Evolutionary conservation across 2,113 vertebrate species (phyloP).

Genomic region (Pygathrix nemaeus): DNA sequence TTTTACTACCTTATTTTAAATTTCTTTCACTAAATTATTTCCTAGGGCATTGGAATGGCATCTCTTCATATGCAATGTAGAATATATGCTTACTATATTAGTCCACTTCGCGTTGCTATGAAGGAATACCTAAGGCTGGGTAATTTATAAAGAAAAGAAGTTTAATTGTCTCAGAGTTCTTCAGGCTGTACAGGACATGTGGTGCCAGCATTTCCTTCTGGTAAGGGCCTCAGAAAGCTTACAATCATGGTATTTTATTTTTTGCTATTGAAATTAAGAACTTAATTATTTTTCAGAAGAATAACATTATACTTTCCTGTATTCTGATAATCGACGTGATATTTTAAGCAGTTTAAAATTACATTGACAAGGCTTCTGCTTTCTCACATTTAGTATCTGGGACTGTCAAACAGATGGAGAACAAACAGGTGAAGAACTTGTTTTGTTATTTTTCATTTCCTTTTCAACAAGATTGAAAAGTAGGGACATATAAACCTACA

Average conservation of each 20-base stretch:
- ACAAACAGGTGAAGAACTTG: neutral
- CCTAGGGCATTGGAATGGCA: neutral
- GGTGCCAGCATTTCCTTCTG: too few species aligned
- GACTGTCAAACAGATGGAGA: neutral
- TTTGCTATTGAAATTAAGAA: conserved; percentile 38
- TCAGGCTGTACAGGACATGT: too few species aligned
- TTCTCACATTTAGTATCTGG: neutral
- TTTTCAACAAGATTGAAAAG: conserved; percentile 3
- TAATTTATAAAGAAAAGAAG: too few species aligned
- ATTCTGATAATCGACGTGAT: neutral
- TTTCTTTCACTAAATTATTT: conserved; percentile 52
- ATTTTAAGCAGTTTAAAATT: neutral
- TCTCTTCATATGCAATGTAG: conserved; percentile 23
- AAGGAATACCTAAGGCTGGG: too few species aligned
- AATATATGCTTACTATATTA: conserved; percentile 31
- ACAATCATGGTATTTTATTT: neutral
- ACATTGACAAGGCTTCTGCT: neutral
- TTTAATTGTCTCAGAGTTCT: too few species aligned
- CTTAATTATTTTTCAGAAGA: conserved; percentile 40
- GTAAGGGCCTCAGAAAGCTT: too few species aligned
- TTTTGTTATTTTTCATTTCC: conserved; percentile 27
- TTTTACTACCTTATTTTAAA: conserved; percentile 15
- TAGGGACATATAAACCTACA: neutral
- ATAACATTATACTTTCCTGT: neutral
- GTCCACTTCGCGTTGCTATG: too few species aligned